phyloP scores from a whole-genome alignment of 2,797 vertebrate species.

The Pangasius mekongensis region DNA sequence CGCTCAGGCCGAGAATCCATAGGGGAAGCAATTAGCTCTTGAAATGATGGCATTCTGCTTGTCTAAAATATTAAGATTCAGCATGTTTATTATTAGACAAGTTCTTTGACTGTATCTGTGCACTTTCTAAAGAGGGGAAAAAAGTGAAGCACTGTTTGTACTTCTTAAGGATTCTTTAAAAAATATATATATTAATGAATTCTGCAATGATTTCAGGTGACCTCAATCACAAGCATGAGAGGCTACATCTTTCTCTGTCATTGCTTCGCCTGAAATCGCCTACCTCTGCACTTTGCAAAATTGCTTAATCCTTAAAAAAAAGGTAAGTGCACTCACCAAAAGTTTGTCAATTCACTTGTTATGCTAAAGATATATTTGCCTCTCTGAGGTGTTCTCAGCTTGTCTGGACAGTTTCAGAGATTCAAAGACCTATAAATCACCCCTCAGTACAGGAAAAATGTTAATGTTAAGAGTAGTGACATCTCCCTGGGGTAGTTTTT shows the following conservation, averaged over 20 bases:
- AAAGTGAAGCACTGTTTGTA: not conserved
- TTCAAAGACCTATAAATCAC: conserved; percentile 16
- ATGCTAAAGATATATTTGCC: conserved; percentile 14
- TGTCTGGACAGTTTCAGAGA: not conserved
- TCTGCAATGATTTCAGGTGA: conserved; percentile 15
- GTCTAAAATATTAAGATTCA: conserved; percentile 1
- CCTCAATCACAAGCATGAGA: conserved; percentile 31
- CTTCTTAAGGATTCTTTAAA: not conserved
- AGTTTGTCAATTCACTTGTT: conserved; percentile 7
- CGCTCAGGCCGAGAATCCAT: conserved; percentile 29
- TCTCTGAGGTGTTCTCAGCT: not conserved
- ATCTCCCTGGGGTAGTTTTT: not conserved
- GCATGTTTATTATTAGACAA: conserved; percentile 9
- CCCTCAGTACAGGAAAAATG: not conserved
- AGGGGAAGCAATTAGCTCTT: conserved; percentile 2
- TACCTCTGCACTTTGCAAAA: conserved; percentile 18
- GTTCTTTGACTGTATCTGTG: not conserved
- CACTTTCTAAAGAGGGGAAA: not conserved
- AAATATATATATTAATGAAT: not conserved
- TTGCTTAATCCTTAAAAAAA: conserved; percentile 6
- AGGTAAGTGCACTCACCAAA: not conserved
- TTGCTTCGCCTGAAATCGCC: not conserved
- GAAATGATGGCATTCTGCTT: not conserved
- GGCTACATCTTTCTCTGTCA: conserved; percentile 7
- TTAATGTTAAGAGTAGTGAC: not conserved